These are phyloP conservation scores for Cosmopolites sordidus DNA, from an alignment of 2,888 invertebrate species.

Conservation along the genomic window DNA sequence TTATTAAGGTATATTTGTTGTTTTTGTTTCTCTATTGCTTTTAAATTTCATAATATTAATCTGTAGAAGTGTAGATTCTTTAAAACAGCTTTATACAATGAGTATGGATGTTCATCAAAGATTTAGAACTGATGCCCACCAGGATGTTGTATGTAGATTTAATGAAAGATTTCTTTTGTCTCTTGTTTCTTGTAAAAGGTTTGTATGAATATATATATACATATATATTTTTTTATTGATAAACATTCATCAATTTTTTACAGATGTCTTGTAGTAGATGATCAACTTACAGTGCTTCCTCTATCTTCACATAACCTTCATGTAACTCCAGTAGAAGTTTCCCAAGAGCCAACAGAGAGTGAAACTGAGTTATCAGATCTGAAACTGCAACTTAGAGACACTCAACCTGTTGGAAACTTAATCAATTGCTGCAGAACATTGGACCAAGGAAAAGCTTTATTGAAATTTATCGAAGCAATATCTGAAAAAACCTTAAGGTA, in stretches of 20 bases:
- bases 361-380: slow-evolving; percentile 66
- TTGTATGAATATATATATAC: too few species aligned
- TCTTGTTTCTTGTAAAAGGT: slow-evolving; percentile 74
- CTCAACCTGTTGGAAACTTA: slow-evolving; percentile 86
- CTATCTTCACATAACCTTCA: slow-evolving; percentile 84
- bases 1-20: slow-evolving; percentile 56
- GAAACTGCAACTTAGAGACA: slow-evolving; percentile 79
- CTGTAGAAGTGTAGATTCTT: slow-evolving; percentile 68
- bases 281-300: slow-evolving; percentile 86
- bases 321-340: slow-evolving; percentile 66
- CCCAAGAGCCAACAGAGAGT: slow-evolving; percentile 49
- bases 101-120: slow-evolving; percentile 98
- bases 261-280: slow-evolving; percentile 86
- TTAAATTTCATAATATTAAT: slow-evolving; percentile 1
- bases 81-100: slow-evolving; percentile 92
- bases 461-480: slow-evolving; percentile 91
- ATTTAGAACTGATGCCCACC: slow-evolving; percentile 91
- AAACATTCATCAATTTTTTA: neutral
- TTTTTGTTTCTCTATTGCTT: slow-evolving; percentile 3
- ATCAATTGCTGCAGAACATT: slow-evolving; percentile 86
- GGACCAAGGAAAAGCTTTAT: slow-evolving; percentile 88
- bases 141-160: slow-evolving; percentile 87
- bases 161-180: slow-evolving; percentile 95
- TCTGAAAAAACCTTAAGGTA: slow-evolving; percentile 74
- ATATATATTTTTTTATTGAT: neutral